These are phyloP conservation scores for Megaleporinus macrocephalus DNA, from an alignment of 2,113 vertebrate genomes.

Conservation along the genomic window DNA sequence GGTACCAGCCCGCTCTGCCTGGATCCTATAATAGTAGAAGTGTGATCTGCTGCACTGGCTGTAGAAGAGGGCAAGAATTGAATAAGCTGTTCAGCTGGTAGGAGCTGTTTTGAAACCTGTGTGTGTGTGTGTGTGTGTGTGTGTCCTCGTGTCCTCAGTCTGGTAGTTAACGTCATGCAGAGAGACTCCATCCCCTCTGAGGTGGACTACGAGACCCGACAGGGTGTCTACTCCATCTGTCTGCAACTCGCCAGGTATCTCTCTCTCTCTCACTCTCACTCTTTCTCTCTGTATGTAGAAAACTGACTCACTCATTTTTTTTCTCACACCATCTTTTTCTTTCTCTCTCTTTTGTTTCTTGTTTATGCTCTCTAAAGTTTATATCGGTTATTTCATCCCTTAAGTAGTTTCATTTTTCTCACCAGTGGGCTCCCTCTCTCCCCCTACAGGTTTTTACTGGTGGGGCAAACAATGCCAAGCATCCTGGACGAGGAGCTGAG, in stretches of 20 bases:
- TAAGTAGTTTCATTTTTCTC: not conserved
- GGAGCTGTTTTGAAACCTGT: not conserved
- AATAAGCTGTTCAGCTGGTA: not conserved
- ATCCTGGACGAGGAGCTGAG: conserved; percentile 89
- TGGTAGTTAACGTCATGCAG: conserved; percentile 99
- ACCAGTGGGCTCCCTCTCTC: not conserved
- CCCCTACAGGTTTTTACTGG: conserved; percentile 88
- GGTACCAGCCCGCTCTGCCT: conserved; percentile 71
- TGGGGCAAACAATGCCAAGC: conserved; percentile 94
- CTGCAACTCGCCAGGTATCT: conserved; percentile 92
- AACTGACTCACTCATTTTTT: not conserved
- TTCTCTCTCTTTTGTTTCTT: too few relatives aligned
- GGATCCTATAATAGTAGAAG: not conserved
- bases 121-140: conserved; percentile 30
- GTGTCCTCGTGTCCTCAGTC: conserved; percentile 72
- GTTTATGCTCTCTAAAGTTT: not conserved
- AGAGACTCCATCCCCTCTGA: conserved; percentile 97
- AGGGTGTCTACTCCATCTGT: conserved; percentile 98
- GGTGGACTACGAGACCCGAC: conserved; percentile 97
- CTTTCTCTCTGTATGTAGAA: not conserved
- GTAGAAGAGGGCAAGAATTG: not conserved
- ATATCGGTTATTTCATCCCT: not conserved
- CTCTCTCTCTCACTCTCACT: not conserved
- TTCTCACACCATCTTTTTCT: too few relatives aligned
- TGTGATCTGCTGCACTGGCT: too few relatives aligned